Evolutionary conservation across 1,140 invertebrate species (phyloP), one percentile per base, ranked within the genome.

Genomic region (Trichomalopsis sarcophagae): DNA sequence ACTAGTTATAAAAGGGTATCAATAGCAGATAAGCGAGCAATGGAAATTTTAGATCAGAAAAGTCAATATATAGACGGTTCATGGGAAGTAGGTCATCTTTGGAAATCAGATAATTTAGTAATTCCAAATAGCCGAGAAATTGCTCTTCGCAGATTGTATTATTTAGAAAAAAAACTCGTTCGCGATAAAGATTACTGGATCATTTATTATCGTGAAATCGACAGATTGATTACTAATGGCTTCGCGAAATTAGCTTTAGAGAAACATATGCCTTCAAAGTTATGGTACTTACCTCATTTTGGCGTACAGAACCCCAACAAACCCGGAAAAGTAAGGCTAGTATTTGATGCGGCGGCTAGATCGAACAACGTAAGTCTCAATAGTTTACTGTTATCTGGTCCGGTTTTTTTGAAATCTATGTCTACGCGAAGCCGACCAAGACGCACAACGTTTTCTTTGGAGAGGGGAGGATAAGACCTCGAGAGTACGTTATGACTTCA

Each of bases 11-110:
- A 9, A 10, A 23, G 11, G 17, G 33, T 73, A 13, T 62, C 44
- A 21, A 17, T 9, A 3, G 40, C 73, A 2, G 47, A 79, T 50
- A 55, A 81, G 27, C 44, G 62, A 13, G 83, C 83, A 21, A 17
- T 73, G 5, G 66, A 84, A n/a, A 79, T 84, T 14, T 73, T 84
- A 30, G 66, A 84, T 21, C 27, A 14, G 14, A 82, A 76, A 21
- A 79, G 55, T 55, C 10, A 10, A 11, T 68, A 44, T 21, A 40
- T 33, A 4, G 36, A 47, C 5, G 47, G 50, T 2, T 21, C 36
- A 13, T 88, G 86, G 84, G 81, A 87, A 55, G 87, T 86, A n/a
- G 86, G 87, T 2, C 75, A 87, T 3, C 33, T 87, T 1, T 87
- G 84, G 86, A 85, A 74, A 33, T 21, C 33, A 0, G 82, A 86